Base-by-base conservation (phyloP, 2,888 invertebrate genomes). In the Fabriciana adippe region DNA sequence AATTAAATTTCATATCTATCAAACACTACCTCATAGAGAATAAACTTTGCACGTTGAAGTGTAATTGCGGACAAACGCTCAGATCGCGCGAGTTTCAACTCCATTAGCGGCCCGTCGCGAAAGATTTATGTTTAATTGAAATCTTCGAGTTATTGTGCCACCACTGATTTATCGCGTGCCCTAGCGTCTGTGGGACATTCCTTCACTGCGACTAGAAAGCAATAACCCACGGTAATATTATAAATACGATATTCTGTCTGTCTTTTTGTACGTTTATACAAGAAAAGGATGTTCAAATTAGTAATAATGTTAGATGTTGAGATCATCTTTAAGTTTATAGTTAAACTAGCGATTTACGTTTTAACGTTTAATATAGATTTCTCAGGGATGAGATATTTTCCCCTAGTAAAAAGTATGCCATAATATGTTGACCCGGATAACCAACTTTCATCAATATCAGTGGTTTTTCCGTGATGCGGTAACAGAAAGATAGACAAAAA, bases 81-180 rank as follows among this genome's bases (percentile, higher is more conserved):
- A 73, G 73, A 71, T 73, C 16, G 67, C 68, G 79, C 79, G 79
- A 79, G 80, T 84, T 82, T 82, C 80, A 80, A 82, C 83, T 87
- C 88, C 87, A 89, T 89, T 90, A 88, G 83, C 79, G 70, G 74
- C 72, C 78, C 82, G 90, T 87, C 88, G 81, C 74, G 68, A 69
- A 76, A 88, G 89, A 92, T 92, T 91, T 92, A 92, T 90, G 89
- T 87, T 84, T 91, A 92, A 92, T 92, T 91, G 91, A 91, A 90
- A 87, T 87, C 86, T 79, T 84, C 77, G 85, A 85, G 83, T 87
- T 86, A 88, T 87, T 88, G 87, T 88, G 85, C 84, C 85, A 80
- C 79, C 79, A 78, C 73, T 88, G 90, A 91, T 90, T 90, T 90
- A 90, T 85, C 74, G 72, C 57, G 67, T 67, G 64, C 31, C 59